phyloP scores from a whole-genome alignment of 2,113 vertebrate species.

The Plestiodon gilberti region DNA sequence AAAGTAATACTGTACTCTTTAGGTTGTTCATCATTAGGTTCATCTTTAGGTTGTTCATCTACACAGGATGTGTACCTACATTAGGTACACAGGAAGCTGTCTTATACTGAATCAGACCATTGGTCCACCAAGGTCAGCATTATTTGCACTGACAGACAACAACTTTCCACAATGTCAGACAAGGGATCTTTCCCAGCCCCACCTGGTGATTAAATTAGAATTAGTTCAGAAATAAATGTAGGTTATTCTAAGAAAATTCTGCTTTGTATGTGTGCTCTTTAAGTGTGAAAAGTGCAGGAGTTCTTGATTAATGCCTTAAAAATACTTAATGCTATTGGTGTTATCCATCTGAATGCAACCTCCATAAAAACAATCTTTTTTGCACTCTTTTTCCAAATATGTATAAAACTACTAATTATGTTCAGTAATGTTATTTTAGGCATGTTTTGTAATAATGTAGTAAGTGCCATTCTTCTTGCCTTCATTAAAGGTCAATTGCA shows the following conservation, averaged over 20 bases:
- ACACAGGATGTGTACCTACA: no score
- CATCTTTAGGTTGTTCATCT: no score
- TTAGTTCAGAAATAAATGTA: not conserved
- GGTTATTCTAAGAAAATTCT: not conserved
- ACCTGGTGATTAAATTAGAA: not conserved
- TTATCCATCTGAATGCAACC: not conserved
- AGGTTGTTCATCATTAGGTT: no score
- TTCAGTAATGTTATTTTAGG: not conserved
- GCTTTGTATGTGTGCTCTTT: not conserved
- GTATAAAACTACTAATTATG: not conserved
- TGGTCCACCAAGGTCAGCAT: no score
- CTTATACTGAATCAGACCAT: no score
- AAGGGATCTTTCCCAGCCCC: not conserved
- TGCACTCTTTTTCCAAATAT: no score
- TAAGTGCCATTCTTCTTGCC: no score
- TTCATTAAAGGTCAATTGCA: not conserved
- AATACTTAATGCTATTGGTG: not conserved
- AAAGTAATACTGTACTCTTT: no score
- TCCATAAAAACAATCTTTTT: not conserved
- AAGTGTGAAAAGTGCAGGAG: not conserved
- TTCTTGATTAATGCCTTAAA: not conserved
- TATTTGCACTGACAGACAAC: no score
- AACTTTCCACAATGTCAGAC: not conserved
- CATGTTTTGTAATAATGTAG: not conserved
- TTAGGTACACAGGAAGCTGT: no score